Evolutionary conservation across 2,797 vertebrate species (phyloP), one percentile per base, ranked within the genome.

Genomic region (Danio albolineatus): DNA sequence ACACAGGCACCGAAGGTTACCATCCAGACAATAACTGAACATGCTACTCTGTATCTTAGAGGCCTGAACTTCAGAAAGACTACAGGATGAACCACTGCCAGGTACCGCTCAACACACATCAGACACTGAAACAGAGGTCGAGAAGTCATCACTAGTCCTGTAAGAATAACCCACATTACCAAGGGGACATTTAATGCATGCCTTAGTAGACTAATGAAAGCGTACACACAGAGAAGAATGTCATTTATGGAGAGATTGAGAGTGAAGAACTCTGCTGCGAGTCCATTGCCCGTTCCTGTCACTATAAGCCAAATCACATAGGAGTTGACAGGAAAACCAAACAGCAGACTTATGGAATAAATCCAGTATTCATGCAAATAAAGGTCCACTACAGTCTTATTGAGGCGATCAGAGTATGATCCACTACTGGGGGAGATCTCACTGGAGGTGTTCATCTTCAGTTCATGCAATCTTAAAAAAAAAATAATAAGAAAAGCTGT

Each of bases 71-170:
- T 71, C 16, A 56, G 67, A 21, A 80, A 87, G 53, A 60, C 57
- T 36, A 85, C 10, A 43, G 84, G 85, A 64, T 73, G 78, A 10
- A 83, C 2, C 16, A 86, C 83, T 0, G 82, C 84, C 41, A 84
- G 5, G 51, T 80, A 86, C 60, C 64, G 14, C 46, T 70, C 66
- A 5, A 70, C 3, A 78, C 79, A 80, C 0, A 86, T 39, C 41
- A 69, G 41, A 43, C 38, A 14, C 64, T 82, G 79, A 57, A 86
- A 81, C 3, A 80, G 28, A 36, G 81, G 46, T 10, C 16, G 61
- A 2, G 4, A 54, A 0, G 39, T 21, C 5, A 28, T 56, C 67
- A 2, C 2, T 13, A 76, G 46, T 16, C 66, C 73, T 17, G 2
- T 10, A 43, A 54, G 1, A 44, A 76, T 14, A 28, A 10, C 2